These are phyloP conservation scores for Chlorops oryzae DNA, from an alignment of 1,140 invertebrate species.

Conservation along the genomic window DNA sequence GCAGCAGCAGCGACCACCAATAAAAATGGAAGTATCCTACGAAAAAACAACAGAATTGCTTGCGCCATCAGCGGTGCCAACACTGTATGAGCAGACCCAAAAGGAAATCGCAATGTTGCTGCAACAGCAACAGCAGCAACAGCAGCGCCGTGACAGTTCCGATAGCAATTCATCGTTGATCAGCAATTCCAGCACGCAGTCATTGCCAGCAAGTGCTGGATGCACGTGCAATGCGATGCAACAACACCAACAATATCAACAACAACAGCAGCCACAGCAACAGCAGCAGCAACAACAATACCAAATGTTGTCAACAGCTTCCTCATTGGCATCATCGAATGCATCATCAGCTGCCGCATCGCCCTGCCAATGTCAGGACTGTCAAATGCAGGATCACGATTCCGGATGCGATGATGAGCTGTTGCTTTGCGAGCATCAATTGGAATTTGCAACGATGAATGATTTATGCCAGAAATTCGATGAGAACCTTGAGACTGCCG, in stretches of 20 bases:
- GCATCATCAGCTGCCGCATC: constrained; percentile 6
- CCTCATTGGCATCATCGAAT: constrained; percentile 13
- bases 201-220: constrained; percentile 21
- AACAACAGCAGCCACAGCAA: constrained; percentile 4
- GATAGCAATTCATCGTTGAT: constrained; percentile 43
- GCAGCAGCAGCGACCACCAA: constrained; percentile 16
- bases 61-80: constrained; percentile 13
- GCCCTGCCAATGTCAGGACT: constrained; percentile 15
- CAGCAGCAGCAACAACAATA: constrained; percentile 10
- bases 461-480: constrained; percentile 47
- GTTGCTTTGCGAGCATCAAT: constrained; percentile 28
- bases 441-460: constrained; percentile 35
- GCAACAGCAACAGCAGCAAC: constrained; percentile 31
- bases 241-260: too few relatives aligned
- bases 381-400: constrained; percentile 35
- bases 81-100: constrained; percentile 41
- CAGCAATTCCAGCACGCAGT: constrained; percentile 41
- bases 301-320: background rate
- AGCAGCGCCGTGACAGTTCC: constrained; percentile 41
- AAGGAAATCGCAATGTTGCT: constrained; percentile 42
- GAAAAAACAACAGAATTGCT: constrained; percentile 13
- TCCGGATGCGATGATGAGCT: constrained; percentile 59
- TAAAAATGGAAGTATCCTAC: constrained; percentile 17
- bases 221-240: too few relatives aligned
- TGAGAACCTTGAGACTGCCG: constrained; percentile 39